Base-by-base conservation (phyloP, 2,888 invertebrate genomes). In the Cheilosia scutellata region DNA sequence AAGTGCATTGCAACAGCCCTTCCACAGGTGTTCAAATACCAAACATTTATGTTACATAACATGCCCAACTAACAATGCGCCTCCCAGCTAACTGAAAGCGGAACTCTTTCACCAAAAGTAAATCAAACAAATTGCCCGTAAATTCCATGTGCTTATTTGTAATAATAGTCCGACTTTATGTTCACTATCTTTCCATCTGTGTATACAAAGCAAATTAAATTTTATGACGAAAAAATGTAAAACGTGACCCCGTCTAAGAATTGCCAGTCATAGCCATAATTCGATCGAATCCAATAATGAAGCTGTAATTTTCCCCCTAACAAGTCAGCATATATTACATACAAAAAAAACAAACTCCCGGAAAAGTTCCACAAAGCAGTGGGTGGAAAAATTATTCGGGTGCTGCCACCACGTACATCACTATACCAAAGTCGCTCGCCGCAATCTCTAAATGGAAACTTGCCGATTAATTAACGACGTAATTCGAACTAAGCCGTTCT, bases 391-490 rank as follows among this genome's bases (percentile, higher is more conserved):
- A 40, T 40, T 31, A 58, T 58, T 58, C 4, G 40, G 58, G 1
- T 40, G 40, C 25, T 40, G 20, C 13, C 13, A 51, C 37, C 37
- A 33, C 9, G 16, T 20, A 20, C 37, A 57, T 20, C 37, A 37
- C 40, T 27, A 9, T 33, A 5, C 31, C 31, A 20, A 47, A 31
- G n/a, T 62, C n/a, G 16, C 31, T 20, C 44, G 9, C n/a, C 16
- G 20, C 44, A 58, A 40, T 62, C 62, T 62, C 29, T 62, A 62
- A 62, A 78, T 63, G 78, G 78, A 71, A 71, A 63, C 63, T 58
- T 63, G 71, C 31, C 42, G 63, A 55, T 31, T 71, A 63, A 78
- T 71, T 71, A 65, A 71, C 49, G 71, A 40, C 71, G 63, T 78
- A 78, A 78, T 78, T 40, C 57, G 57, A 47, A 42, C 16, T 71